phyloP scores from a whole-genome alignment of 2,797 vertebrate genomes.

The Smutsia gigantea region DNA sequence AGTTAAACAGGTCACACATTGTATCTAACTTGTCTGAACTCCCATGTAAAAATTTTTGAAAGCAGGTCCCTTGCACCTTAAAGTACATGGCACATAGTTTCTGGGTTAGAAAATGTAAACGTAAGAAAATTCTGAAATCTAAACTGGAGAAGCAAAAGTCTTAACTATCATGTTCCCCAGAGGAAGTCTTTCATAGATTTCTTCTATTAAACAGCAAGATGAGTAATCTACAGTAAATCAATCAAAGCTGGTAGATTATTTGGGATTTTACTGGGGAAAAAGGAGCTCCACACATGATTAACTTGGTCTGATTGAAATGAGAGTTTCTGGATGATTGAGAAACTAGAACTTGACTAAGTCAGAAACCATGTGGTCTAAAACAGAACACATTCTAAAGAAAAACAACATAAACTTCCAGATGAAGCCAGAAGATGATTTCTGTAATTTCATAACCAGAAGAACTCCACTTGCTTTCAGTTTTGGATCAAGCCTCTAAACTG shows the following conservation, averaged over 20 bases:
- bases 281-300: slow-evolving; percentile 2
- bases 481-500: slow-evolving; percentile 18
- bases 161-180: background rate
- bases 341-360: slow-evolving; percentile 70
- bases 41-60: background rate
- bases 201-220: background rate
- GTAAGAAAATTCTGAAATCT: slow-evolving; percentile 18
- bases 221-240: background rate
- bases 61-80: background rate
- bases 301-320: slow-evolving; percentile 48
- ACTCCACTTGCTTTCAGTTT: slow-evolving; percentile 15
- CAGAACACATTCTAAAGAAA: slow-evolving; percentile 72
- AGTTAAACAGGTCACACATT: background rate
- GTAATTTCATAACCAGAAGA: slow-evolving; percentile 39
- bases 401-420: slow-evolving; percentile 74
- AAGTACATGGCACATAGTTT: background rate
- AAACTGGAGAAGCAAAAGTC: background rate
- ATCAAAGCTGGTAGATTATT: slow-evolving; percentile 4
- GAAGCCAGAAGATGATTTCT: slow-evolving; percentile 68
- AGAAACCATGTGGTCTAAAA: slow-evolving; percentile 72
- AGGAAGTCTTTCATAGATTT: background rate
- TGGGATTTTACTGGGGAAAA: slow-evolving; percentile 40
- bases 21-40: slow-evolving; percentile 20
- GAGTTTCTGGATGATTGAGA: slow-evolving; percentile 78
- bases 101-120: slow-evolving; percentile 8